A percentile compares a stretch with the other conserved stretches of the same genome.
These are phyloP conservation scores for Abscondita cerata DNA, from an alignment of 2,888 invertebrate genomes.

Conservation along the genomic window DNA sequence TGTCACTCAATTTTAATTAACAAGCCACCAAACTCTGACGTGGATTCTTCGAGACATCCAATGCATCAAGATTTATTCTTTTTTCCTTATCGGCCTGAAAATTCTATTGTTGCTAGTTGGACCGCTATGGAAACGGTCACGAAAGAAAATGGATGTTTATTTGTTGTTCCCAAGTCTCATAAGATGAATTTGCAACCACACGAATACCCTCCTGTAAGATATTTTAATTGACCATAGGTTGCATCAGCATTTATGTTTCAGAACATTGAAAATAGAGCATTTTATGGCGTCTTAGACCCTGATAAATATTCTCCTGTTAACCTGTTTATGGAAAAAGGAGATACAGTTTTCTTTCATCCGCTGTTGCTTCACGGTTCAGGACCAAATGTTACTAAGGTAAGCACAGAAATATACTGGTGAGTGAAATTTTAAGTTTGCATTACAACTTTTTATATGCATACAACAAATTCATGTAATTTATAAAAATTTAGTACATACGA, in stretches of 20 bases:
- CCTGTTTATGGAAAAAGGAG: constrained; percentile 83
- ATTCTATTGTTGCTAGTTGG: constrained; percentile 83
- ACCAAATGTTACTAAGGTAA: constrained; percentile 72
- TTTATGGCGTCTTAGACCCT: constrained; percentile 68
- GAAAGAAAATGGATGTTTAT: constrained; percentile 80
- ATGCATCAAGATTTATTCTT: constrained; percentile 84
- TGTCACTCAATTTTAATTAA: constrained; percentile 90
- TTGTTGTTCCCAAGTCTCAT: constrained; percentile 81
- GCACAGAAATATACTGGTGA: too few relatives aligned
- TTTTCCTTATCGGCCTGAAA: constrained; percentile 85
- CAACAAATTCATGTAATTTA: too few relatives aligned
- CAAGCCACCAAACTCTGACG: constrained; percentile 81
- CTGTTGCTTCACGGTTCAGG: constrained; percentile 88
- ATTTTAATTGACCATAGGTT: not conserved
- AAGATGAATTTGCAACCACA: constrained; percentile 68
- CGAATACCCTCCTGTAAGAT: constrained; percentile 69
- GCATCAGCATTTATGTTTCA: constrained; percentile 36
- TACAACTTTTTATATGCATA: too few relatives aligned
- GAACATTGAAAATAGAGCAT: constrained; percentile 68
- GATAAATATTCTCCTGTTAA: constrained; percentile 62
- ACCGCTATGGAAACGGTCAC: constrained; percentile 83
- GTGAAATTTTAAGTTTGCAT: too few relatives aligned
- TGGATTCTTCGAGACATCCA: constrained; percentile 68
- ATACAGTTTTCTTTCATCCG: constrained; percentile 89
- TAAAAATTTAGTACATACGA: too few relatives aligned